A percentile compares a stretch with the other conserved stretches of the same genome.
Conservation (phyloP, 2,888 invertebrate genomes). For the Drosophila hamatofila region DNA sequence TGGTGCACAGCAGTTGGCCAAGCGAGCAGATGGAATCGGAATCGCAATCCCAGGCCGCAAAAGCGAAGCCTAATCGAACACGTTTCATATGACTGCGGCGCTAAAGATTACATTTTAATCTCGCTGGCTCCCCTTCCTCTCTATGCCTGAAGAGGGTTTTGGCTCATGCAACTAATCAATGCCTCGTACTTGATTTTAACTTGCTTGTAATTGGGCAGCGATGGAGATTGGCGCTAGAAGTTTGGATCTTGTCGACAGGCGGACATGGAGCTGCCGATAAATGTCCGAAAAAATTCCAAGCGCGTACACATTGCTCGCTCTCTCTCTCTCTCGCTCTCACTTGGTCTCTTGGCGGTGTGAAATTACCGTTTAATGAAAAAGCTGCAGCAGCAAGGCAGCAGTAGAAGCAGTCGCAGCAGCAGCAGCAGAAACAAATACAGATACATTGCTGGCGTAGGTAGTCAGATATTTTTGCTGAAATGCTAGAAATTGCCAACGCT, state of each 20-base stretch:
- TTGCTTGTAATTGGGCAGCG: constrained; percentile 79
- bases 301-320: constrained; percentile 61
- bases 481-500: constrained; percentile 80
- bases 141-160: constrained; percentile 15
- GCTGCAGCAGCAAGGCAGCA: constrained; percentile 47
- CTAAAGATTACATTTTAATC: constrained; percentile 80
- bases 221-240: constrained; percentile 64
- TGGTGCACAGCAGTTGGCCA: constrained; percentile 75
- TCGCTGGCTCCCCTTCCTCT: constrained; percentile 38
- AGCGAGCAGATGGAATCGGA: constrained; percentile 16
- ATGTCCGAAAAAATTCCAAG: constrained; percentile 73
- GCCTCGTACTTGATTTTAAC: constrained; percentile 80
- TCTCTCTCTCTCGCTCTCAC: background rate
- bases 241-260: constrained; percentile 63
- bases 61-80: constrained; percentile 75
- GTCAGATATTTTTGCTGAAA: constrained; percentile 77
- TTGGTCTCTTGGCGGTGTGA: constrained; percentile 59
- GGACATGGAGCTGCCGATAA: constrained; percentile 58
- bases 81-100: constrained; percentile 79
- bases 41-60: constrained; percentile 31
- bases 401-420: constrained; percentile 17
- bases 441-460: constrained; percentile 68
- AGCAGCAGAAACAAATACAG: constrained; percentile 19
- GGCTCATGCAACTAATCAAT: constrained; percentile 73
- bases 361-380: constrained; percentile 79